These are phyloP conservation scores for Trematocara marginatum DNA, from an alignment of 2,113 vertebrate genomes.

Conservation along the genomic window DNA sequence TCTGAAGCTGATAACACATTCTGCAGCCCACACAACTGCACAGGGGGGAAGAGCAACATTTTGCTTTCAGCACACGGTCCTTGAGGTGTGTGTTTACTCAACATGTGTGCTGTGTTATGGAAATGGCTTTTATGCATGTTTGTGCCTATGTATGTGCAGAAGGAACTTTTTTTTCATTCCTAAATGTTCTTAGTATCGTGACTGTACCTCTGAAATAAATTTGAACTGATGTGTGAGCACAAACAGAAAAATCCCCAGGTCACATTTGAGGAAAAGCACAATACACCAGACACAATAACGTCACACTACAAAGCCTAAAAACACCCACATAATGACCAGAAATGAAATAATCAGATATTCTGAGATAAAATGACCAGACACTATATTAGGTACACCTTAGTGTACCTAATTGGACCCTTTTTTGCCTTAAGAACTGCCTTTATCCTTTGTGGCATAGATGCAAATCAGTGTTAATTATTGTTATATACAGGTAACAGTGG, in stretches of 20 bases:
- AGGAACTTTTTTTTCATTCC: not conserved
- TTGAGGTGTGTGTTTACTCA: conserved; percentile 8
- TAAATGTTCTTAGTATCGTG: not conserved
- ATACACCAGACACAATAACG: not conserved
- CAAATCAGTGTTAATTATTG: not conserved
- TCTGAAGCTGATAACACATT: conserved; percentile 32
- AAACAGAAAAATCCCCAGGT: not conserved
- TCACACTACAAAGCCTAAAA: not conserved
- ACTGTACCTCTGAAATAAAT: not conserved
- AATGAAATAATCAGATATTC: not conserved
- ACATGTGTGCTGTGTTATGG: not conserved
- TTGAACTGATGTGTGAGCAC: not conserved
- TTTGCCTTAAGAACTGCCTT: not conserved
- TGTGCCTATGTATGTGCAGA: not conserved
- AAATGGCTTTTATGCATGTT: not conserved
- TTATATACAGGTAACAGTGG: not conserved
- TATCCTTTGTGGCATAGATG: not conserved
- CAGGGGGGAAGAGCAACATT: not conserved
- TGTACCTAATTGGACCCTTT: not conserved
- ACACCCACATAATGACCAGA: not conserved
- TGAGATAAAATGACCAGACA: not conserved
- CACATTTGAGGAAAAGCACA: not conserved
- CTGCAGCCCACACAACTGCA: conserved; percentile 21
- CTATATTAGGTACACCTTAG: not conserved
- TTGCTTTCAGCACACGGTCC: conserved; percentile 23